These are phyloP conservation scores for Cecropterus lyciades DNA, from an alignment of 1,140 invertebrate genomes.

Conservation along the genomic window DNA sequence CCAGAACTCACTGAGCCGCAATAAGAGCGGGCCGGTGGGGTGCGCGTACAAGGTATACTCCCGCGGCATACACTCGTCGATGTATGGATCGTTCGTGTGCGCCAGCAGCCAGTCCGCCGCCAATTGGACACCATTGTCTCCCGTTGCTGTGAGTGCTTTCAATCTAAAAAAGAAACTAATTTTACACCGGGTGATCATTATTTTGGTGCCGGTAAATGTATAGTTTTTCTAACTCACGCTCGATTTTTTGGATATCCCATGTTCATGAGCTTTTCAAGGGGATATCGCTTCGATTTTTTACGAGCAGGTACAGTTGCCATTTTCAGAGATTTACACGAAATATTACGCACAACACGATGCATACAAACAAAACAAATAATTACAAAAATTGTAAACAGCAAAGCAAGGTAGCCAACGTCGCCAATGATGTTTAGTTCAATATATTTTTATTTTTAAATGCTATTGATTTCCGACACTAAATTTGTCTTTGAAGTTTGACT, in stretches of 20 bases:
- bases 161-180: conserved; percentile 84
- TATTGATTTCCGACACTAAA: too few relatives aligned
- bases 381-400: conserved; percentile 9
- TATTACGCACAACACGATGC: conserved; percentile 5
- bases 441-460: too few relatives aligned
- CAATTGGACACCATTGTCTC: conserved; percentile 92
- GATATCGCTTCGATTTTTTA: conserved; percentile 88
- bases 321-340: conserved; percentile 29
- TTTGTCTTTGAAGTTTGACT: too few relatives aligned
- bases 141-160: conserved; percentile 95
- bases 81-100: conserved; percentile 92
- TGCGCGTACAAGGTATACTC: conserved; percentile 95
- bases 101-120: conserved; percentile 96
- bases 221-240: conserved; percentile 86
- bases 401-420: background rate
- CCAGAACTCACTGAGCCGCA: conserved; percentile 92
- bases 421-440: too few relatives aligned
- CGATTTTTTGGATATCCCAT: conserved; percentile 94
- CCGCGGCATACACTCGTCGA: conserved; percentile 90
- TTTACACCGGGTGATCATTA: background rate
- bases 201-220: background rate
- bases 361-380: conserved; percentile 1
- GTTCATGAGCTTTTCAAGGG: conserved; percentile 92
- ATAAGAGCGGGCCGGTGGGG: conserved; percentile 88
- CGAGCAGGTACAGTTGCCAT: conserved; percentile 72